Conservation (phyloP, 2,797 vertebrate species). For the Spheniscus humboldti region DNA sequence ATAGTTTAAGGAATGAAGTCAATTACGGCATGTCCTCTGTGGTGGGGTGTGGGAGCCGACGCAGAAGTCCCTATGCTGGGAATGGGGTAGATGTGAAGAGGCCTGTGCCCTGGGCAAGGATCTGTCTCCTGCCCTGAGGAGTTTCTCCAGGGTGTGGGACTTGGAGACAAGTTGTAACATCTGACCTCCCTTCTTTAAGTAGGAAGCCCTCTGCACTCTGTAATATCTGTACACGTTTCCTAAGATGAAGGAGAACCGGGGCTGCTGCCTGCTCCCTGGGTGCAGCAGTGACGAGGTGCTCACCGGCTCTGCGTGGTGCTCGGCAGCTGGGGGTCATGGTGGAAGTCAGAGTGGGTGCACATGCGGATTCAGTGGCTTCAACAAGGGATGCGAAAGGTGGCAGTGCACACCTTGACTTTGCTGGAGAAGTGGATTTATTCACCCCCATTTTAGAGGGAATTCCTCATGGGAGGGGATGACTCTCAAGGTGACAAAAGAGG, state of each 20-base stretch:
- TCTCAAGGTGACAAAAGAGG: not conserved
- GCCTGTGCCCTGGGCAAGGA: not conserved
- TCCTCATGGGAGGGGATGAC: not conserved
- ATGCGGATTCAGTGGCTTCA: fast-evolving
- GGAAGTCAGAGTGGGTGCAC: not conserved
- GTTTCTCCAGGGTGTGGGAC: not conserved
- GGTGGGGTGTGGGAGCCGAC: not conserved
- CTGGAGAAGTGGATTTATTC: not conserved
- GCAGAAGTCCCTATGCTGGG: not conserved
- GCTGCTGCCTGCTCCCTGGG: not conserved
- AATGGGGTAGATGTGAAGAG: not conserved
- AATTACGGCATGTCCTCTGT: not conserved
- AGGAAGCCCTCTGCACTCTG: not conserved
- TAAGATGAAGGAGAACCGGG: fast-evolving
- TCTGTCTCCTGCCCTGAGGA: not conserved
- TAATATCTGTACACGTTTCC: not conserved
- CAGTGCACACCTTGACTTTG: not conserved
- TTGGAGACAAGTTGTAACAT: not conserved
- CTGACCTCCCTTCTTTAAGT: not conserved
- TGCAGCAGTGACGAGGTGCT: not conserved
- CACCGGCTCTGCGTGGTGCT: fast-evolving
- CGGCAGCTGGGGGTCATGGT: not conserved
- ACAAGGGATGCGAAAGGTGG: fast-evolving
- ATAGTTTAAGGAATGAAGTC: not conserved
- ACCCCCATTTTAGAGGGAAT: not conserved